Evolutionary conservation across 2,797 vertebrate genomes (phyloP), one percentile per base, ranked within the genome.

Genomic region (Sebastes wilsoni): DNA sequence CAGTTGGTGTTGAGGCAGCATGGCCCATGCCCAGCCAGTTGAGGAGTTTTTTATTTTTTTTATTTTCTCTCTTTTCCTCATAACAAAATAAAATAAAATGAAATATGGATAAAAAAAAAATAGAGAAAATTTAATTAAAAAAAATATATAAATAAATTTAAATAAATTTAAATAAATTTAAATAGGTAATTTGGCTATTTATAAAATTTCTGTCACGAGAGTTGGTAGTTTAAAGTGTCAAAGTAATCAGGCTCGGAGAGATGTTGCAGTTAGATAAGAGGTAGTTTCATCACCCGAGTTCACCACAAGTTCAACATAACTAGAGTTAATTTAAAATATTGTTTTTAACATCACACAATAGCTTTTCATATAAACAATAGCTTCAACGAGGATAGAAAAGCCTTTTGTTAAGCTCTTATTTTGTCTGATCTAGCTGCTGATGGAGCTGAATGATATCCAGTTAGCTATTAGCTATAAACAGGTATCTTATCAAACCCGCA

Each of bases 261-360:
- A 18, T 71, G 67, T 52, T 18, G 70, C 69, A 77, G 38, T 55
- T 66, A 4, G 1, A 14, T 9, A 77, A 5, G 4, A 5, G 5
- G 28, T 30, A 1, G 25, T 82, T 83, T 69, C 66, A 64, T 75
- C 66, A 80, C 7, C 55, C 11, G 38, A 61, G 62, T 30, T 72
- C 75, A 86, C 28, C 72, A 86, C 34, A 74, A 73, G 62, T 81
- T 80, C 18, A 68, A n/a, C 25, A 9, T 4, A 72, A 23, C 28
- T 30, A 9, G 8, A 52, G 13, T n/a, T 55, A 0, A 9, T 54
- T 28, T 7, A 0, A 11, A 7, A 23, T 30, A 12, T 3, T 10
- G 3, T 36, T 42, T 20, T 42, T 20, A 23, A 34, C 16, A 22
- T 8, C 5, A n/a, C 20, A 32, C 20, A 10, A 25, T 5, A n/a